Conservation (phyloP, 2,888 invertebrate genomes). For the Busseola fusca region DNA sequence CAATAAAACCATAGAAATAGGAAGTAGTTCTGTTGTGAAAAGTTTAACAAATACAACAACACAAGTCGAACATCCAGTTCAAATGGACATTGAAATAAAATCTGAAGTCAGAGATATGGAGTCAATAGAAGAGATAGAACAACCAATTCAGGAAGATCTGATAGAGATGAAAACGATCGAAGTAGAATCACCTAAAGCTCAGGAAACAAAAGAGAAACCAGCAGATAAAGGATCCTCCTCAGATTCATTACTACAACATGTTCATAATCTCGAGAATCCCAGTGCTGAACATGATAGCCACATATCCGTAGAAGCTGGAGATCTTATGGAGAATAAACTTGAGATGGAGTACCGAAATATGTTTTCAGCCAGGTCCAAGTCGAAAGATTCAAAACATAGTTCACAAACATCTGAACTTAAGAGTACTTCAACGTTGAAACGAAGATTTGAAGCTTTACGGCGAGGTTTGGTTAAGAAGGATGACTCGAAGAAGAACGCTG, state of each 20-base stretch:
- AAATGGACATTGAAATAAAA: slow-evolving; percentile 32
- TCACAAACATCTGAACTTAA: slow-evolving; percentile 66
- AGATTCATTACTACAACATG: slow-evolving; percentile 78
- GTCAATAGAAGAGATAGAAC: slow-evolving; percentile 15
- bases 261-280: slow-evolving; percentile 78
- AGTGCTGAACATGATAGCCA: slow-evolving; percentile 69
- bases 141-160: slow-evolving; percentile 31
- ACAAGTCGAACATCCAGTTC: slow-evolving; percentile 63
- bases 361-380: slow-evolving; percentile 69
- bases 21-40: slow-evolving; percentile 65
- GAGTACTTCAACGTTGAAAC: slow-evolving; percentile 73
- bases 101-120: slow-evolving; percentile 22
- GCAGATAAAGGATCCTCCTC: slow-evolving; percentile 70
- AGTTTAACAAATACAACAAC: slow-evolving; percentile 64
- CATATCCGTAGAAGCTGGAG: slow-evolving; percentile 56
- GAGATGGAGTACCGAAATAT: slow-evolving; percentile 79
- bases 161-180: neutral
- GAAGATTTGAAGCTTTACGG: slow-evolving; percentile 78
- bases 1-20: slow-evolving; percentile 66
- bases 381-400: slow-evolving; percentile 66
- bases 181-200: neutral
- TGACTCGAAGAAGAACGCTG: slow-evolving; percentile 65
- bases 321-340: slow-evolving; percentile 79
- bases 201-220: slow-evolving; percentile 16
- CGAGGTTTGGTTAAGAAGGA: slow-evolving; percentile 73